Evolutionary conservation across 1,140 invertebrate genomes (phyloP), one percentile per base, ranked within the genome.

Genomic region (Achatina immaculata): DNA sequence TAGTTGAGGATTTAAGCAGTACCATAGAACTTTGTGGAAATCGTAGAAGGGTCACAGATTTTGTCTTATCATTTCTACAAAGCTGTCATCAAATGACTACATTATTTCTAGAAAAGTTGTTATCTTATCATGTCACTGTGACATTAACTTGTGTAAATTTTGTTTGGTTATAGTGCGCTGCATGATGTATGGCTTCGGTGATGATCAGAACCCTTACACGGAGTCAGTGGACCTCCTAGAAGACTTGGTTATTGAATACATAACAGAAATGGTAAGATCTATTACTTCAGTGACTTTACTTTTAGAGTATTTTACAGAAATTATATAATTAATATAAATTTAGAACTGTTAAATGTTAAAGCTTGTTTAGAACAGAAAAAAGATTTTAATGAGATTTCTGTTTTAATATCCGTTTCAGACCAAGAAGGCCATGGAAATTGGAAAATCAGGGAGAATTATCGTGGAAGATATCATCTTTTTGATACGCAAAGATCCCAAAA

Each of bases 171-270:
- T 83, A 91, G 90, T 99, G 62, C 93, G 98, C 51, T 98, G 98
- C 88, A 99, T 99, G 98, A 99, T 99, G 97, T 99, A 98, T 92
- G 98, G 98, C 0, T 99, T 99, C 93, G 98, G 98, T n/a, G 98
- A 99, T 92, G 98, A 99, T 91, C 95, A 98, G 90, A 99, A 99
- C 93, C 98, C 98, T 0, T 99, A 98, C 87, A 99, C 98, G 38
- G 98, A 99, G 92, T 98, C 97, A 90, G 98, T 99, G 0, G 98
- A 99, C 90, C 93, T 99, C 58, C 92, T 99, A 21, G 98, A 99
- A 93, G 97, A 99, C 93, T 92, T 99, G 40, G 98, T 99, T 0
- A 97, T 99, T 83, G 97, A 99, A 92, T 99, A 97, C 91, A 98
- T 99, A 36, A 97, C 96, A 6, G 97, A 99, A 93, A 98, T 96